Percentiles rank a stretch among this genome's conserved stretches.
Conservation (phyloP, 1,140 invertebrate genomes). For the Tetramorium simillimum region DNA sequence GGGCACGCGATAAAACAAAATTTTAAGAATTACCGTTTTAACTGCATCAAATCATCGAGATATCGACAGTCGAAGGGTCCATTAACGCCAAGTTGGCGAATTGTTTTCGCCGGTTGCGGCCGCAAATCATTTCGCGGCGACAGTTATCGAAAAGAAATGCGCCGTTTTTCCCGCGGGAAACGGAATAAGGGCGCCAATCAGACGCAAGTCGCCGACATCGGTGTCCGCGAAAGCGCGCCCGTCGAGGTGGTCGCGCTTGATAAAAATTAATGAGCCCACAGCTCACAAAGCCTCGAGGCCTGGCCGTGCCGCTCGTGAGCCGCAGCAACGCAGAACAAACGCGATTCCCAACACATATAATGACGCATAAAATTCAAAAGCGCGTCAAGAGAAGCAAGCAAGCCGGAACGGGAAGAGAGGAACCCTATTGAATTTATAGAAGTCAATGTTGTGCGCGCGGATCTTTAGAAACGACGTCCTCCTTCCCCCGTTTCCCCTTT, state of each 20-base stretch:
- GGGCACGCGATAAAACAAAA: neutral
- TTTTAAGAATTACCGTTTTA: neutral
- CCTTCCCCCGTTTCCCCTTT: conserved; percentile 12
- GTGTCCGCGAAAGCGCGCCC: neutral
- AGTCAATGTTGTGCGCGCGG: conserved; percentile 42
- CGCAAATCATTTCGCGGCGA: conserved; percentile 35
- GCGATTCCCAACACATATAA: conserved; percentile 40
- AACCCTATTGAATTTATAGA: conserved; percentile 39
- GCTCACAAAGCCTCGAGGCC: neutral
- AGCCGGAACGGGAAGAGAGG: neutral
- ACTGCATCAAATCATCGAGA: neutral
- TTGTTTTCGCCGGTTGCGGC: neutral
- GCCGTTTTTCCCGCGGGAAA: neutral
- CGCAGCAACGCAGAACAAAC: conserved; percentile 29
- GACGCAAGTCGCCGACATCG: conserved; percentile 1
- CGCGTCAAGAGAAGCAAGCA: conserved; percentile 7
- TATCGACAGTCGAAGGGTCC: neutral
- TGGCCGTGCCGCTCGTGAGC: neutral
- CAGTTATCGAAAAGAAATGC: conserved; percentile 47
- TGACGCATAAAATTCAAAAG: conserved; percentile 46
- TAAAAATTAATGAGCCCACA: conserved; percentile 38
- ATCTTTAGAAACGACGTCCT: conserved; percentile 42
- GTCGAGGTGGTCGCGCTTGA: neutral
- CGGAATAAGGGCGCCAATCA: conserved; percentile 35
- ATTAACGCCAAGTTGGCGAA: conserved; percentile 6